Evolutionary conservation across 2,113 vertebrate genomes (phyloP).

Genomic region (Pleuronectes platessa): DNA sequence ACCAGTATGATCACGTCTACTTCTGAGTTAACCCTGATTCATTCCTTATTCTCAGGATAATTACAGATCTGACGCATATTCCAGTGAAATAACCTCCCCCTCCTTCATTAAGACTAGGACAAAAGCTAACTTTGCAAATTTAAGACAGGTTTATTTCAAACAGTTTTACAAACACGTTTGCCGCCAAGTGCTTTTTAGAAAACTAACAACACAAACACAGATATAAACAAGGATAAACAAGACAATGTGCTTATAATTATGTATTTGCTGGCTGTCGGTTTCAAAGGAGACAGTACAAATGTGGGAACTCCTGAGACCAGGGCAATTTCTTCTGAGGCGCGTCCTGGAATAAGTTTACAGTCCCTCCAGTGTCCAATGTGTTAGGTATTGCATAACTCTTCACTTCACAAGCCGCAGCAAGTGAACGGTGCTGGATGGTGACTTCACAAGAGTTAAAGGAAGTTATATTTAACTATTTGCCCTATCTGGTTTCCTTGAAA

Average conservation of each 20-base stretch:
- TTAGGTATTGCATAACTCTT: conserved; percentile 63
- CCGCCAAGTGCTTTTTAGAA: conserved; percentile 65
- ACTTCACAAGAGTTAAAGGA: conserved; percentile 54
- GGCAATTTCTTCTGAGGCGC: conserved; percentile 47
- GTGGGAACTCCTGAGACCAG: conserved; percentile 62
- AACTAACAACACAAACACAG: conserved; percentile 53
- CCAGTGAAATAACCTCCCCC: neutral
- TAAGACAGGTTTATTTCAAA: conserved; percentile 76
- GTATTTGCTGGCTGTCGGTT: conserved; percentile 36
- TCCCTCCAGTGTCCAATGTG: conserved; percentile 42
- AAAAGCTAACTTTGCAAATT: conserved; percentile 49
- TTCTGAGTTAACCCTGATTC: conserved; percentile 1
- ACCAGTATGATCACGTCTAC: neutral
- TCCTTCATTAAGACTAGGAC: too few species aligned
- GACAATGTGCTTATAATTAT: conserved; percentile 56
- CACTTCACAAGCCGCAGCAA: conserved; percentile 60
- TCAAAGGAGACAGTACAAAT: conserved; percentile 41
- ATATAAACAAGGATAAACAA: conserved; percentile 47
- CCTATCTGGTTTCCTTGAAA: conserved; percentile 45
- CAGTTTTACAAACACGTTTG: conserved; percentile 51
- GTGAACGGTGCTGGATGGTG: conserved; percentile 53
- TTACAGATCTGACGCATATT: conserved; percentile 8
- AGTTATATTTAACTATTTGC: conserved; percentile 40
- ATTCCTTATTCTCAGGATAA: conserved; percentile 3
- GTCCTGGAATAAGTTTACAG: conserved; percentile 43